Conservation (phyloP, 1,140 invertebrate genomes). For the Zaprionus ornatus region DNA sequence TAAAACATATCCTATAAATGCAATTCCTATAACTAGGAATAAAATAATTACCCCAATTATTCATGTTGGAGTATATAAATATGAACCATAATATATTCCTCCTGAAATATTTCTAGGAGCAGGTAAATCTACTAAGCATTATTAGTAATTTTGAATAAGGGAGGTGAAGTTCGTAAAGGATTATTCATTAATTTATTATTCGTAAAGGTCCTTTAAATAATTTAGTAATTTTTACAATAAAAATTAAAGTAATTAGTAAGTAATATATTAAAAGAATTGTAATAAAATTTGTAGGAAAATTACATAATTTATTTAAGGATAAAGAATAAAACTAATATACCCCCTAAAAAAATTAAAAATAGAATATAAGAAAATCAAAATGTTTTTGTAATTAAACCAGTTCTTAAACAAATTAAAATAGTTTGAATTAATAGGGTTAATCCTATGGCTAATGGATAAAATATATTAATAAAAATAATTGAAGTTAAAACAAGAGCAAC, state of each 20-base stretch:
- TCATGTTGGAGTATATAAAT: too few species aligned
- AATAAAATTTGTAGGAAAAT: slow-evolving; percentile 82
- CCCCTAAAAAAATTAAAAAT: slow-evolving; percentile 59
- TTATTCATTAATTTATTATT: slow-evolving; percentile 84
- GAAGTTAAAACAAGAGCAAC: too few species aligned
- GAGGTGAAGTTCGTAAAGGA: slow-evolving; percentile 69
- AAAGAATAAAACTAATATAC: slow-evolving; percentile 55
- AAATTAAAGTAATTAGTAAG: slow-evolving; percentile 84
- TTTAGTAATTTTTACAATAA: slow-evolving; percentile 72
- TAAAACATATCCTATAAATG: too few species aligned
- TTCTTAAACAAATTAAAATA: too few species aligned
- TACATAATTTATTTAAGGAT: slow-evolving; percentile 84
- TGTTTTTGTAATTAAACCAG: too few species aligned
- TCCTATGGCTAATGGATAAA: too few species aligned
- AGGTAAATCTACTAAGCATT: slow-evolving; percentile 85
- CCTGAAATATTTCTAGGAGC: slow-evolving; percentile 85
- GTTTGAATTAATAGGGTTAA: too few species aligned
- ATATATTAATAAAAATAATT: too few species aligned
- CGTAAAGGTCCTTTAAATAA: slow-evolving; percentile 83
- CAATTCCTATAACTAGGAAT: too few species aligned
- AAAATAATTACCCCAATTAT: too few species aligned
- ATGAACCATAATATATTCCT: too few species aligned
- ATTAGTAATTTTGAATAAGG: slow-evolving; percentile 80
- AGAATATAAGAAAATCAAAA: too few species aligned
- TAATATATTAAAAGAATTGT: slow-evolving; percentile 85